Evolutionary conservation across 2,888 invertebrate species (phyloP).

Genomic region (Ptychoptera albimana): DNA sequence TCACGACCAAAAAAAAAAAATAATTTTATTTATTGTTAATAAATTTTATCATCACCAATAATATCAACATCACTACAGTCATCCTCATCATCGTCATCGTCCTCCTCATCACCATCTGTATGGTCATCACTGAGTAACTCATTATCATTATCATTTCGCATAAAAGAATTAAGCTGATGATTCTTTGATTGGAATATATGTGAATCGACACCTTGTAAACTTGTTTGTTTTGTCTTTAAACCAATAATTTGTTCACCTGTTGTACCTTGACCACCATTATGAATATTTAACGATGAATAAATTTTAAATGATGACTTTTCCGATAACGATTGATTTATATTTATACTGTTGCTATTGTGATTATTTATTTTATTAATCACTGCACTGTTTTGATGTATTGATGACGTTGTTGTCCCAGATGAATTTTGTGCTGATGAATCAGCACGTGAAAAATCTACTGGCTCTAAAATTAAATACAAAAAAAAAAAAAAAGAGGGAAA

Average conservation of each 20-base stretch:
- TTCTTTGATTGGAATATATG: not conserved
- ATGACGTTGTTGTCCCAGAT: slow-evolving; percentile 4
- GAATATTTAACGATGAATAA: slow-evolving; percentile 7
- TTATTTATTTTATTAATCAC: too few relatives aligned
- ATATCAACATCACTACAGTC: slow-evolving; percentile 31
- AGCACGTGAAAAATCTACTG: slow-evolving; percentile 27
- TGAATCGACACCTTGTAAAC: too few relatives aligned
- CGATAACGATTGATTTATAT: slow-evolving; percentile 3
- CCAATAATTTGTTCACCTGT: too few relatives aligned
- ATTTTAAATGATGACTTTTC: slow-evolving; percentile 11
- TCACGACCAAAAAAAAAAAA: too few relatives aligned
- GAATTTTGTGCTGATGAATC: not conserved
- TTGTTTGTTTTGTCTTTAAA: too few relatives aligned
- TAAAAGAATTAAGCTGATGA: slow-evolving; percentile 9
- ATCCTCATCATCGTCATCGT: slow-evolving; percentile 15
- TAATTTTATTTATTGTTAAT: too few relatives aligned
- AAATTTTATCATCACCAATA: slow-evolving; percentile 19
- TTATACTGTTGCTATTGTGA: too few relatives aligned
- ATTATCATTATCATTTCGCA: slow-evolving; percentile 14
- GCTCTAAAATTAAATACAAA: slow-evolving; percentile 22
- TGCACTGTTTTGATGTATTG: slow-evolving; percentile 1
- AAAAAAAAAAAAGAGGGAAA: slow-evolving; percentile 14
- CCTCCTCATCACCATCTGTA: slow-evolving; percentile 16
- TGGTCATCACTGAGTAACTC: slow-evolving; percentile 29
- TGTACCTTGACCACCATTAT: slow-evolving; percentile 3